Conservation (phyloP, 2,888 invertebrate genomes). For the Suillia variegata region DNA sequence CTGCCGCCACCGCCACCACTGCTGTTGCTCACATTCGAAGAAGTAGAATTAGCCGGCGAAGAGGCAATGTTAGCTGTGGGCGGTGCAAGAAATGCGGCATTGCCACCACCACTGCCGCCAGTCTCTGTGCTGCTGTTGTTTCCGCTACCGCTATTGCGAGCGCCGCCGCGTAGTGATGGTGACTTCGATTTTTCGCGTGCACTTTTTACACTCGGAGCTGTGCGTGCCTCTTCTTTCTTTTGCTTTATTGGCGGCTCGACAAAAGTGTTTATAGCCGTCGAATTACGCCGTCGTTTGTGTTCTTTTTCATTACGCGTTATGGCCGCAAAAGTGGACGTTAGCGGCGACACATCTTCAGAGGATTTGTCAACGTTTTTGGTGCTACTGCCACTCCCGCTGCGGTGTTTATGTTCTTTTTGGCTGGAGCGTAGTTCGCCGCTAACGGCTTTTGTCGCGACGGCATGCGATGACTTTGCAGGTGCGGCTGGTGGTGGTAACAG, state of each 20-base stretch:
- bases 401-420: neutral
- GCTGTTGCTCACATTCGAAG: conserved; percentile 22
- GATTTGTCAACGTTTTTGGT: neutral
- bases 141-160: conserved; percentile 28
- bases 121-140: conserved; percentile 17
- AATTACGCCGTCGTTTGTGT: conserved; percentile 63
- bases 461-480: neutral
- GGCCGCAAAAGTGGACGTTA: too few species aligned
- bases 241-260: conserved; percentile 61
- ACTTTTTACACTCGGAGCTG: too few species aligned
- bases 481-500: neutral
- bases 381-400: neutral
- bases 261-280: conserved; percentile 50
- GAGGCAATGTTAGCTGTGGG: too few species aligned
- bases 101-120: neutral
- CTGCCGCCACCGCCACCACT: conserved; percentile 9
- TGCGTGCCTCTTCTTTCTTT: conserved; percentile 53
- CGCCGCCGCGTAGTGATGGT: conserved; percentile 45
- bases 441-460: neutral
- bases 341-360: neutral
- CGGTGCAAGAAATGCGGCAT: conserved; percentile 1
- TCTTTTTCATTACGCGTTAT: conserved; percentile 68
- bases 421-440: too few species aligned
- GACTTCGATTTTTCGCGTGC: conserved; percentile 56
- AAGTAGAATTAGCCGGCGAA: too few species aligned